A percentile compares a stretch with the other conserved stretches of the same genome.
phyloP scores from a whole-genome alignment of 2,888 invertebrate species.

The Microplitis manilae region DNA sequence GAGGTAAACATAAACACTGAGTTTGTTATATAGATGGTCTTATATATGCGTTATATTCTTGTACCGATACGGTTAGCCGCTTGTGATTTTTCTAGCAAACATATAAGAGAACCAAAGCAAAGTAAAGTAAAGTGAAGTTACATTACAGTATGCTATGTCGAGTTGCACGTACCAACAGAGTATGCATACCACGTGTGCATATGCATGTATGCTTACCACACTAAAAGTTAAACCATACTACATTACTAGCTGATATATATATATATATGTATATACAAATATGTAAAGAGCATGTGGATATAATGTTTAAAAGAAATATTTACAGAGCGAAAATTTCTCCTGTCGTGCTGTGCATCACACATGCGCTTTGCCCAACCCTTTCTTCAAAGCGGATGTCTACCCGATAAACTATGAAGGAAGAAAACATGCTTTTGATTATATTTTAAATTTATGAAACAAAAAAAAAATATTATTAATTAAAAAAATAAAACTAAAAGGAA shows the following conservation, averaged over 20 bases:
- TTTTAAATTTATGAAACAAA: slow-evolving; percentile 1
- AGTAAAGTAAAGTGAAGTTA: neutral
- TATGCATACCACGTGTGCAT: slow-evolving; percentile 48
- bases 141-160: neutral
- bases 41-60: slow-evolving; percentile 19
- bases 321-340: slow-evolving; percentile 42
- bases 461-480: neutral
- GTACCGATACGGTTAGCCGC: slow-evolving; percentile 37
- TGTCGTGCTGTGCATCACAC: slow-evolving; percentile 27
- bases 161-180: slow-evolving; percentile 11
- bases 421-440: slow-evolving; percentile 10
- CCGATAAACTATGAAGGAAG: slow-evolving; percentile 8
- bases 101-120: slow-evolving; percentile 18
- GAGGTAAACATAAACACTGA: slow-evolving; percentile 12
- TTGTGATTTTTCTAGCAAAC: slow-evolving; percentile 45
- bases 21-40: neutral
- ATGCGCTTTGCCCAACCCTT: slow-evolving; percentile 5
- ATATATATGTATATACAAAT: no score
- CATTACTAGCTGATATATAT: no score
- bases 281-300: slow-evolving; percentile 36
- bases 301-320: slow-evolving; percentile 48
- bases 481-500: neutral
- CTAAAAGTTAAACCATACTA: neutral
- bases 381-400: slow-evolving; percentile 3
- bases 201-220: slow-evolving; percentile 26